phyloP scores from a whole-genome alignment of 2,113 vertebrate genomes.

The Rostratula benghalensis region DNA sequence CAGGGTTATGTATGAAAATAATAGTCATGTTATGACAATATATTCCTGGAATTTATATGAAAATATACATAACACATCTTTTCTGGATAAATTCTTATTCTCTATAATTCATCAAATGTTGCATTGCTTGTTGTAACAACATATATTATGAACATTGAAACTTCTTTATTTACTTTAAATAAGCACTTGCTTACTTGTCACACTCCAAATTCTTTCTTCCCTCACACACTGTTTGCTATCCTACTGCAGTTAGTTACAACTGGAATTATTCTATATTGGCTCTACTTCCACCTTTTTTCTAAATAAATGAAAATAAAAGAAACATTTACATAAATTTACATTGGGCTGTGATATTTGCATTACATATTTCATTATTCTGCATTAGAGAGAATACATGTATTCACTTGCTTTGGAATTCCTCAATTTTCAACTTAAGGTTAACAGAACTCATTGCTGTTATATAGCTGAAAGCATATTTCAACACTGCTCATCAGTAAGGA shows the following conservation, averaged over 20 bases:
- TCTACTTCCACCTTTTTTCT: not conserved
- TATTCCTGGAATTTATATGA: not conserved
- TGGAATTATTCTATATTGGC: not conserved
- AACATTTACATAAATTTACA: not conserved
- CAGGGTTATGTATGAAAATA: not conserved
- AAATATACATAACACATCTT: not conserved
- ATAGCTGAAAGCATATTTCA: not conserved
- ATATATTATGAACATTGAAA: not conserved
- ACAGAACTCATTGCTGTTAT: not conserved
- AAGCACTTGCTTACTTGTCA: not conserved
- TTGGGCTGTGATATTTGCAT: not conserved
- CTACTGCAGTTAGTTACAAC: not conserved
- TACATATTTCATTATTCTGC: not conserved
- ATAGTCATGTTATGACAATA: not conserved
- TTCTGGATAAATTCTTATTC: not conserved
- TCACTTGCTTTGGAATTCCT: not conserved
- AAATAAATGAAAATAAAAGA: not conserved
- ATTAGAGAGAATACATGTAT: not conserved
- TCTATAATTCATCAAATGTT: not conserved
- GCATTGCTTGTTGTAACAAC: not conserved
- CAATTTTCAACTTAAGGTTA: not conserved
- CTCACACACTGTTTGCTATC: not conserved
- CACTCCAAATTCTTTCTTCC: not conserved
- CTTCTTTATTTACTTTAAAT: not conserved
- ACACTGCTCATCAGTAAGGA: not conserved